phyloP scores from a whole-genome alignment of 2,888 invertebrate genomes.

The Megastigmus dorsalis region DNA sequence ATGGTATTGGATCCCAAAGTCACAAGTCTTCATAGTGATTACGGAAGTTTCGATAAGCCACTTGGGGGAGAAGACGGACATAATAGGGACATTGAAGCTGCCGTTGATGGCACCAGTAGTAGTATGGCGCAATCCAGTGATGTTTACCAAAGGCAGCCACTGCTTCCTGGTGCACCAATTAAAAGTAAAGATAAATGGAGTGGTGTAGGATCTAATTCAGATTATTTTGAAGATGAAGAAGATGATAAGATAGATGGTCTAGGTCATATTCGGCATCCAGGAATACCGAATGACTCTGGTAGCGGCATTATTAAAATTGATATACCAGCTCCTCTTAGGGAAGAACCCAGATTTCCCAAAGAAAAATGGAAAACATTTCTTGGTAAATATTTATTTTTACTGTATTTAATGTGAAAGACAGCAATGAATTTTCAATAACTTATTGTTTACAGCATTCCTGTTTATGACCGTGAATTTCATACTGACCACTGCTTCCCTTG shows the following conservation, averaged over 20 bases:
- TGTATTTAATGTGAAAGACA: not conserved
- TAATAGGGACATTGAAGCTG: constrained; percentile 73
- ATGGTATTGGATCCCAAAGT: constrained; percentile 81
- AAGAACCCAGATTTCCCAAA: constrained; percentile 87
- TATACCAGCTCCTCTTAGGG: constrained; percentile 81
- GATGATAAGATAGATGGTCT: constrained; percentile 75
- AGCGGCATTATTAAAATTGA: constrained; percentile 79
- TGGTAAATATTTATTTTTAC: constrained; percentile 68
- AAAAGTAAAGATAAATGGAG: constrained; percentile 76
- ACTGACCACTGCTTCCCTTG: constrained; percentile 83
- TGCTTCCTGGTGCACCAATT: constrained; percentile 75
- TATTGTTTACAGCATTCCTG: constrained; percentile 77
- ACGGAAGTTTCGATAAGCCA: constrained; percentile 79
- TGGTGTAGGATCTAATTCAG: constrained; percentile 72
- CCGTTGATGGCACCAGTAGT: constrained; percentile 72
- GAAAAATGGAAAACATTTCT: constrained; percentile 88
- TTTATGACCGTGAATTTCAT: constrained; percentile 80
- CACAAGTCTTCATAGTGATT: constrained; percentile 77
- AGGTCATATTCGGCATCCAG: constrained; percentile 64
- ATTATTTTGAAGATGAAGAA: constrained; percentile 75
- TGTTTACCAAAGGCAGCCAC: constrained; percentile 79
- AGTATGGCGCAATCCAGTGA: constrained; percentile 75
- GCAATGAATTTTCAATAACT: not conserved
- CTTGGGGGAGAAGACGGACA: constrained; percentile 67
- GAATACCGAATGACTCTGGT: constrained; percentile 70